phyloP scores from a whole-genome alignment of 2,797 vertebrate species.

The Karalla daura region DNA sequence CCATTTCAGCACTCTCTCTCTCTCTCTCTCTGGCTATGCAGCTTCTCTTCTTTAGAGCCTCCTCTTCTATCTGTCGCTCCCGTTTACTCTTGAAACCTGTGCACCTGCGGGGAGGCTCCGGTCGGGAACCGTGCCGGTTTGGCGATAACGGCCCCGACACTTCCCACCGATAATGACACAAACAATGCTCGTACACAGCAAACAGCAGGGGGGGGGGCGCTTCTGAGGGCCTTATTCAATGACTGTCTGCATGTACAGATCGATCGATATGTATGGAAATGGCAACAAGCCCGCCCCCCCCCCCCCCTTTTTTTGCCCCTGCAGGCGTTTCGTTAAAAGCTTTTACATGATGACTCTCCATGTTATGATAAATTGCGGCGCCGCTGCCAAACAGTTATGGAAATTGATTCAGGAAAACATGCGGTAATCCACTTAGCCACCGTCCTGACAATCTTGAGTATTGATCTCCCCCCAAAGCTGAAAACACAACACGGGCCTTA shows the following conservation, averaged over 20 bases:
- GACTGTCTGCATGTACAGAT: conserved; percentile 76
- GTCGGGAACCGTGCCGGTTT: conserved; percentile 36
- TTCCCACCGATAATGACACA: conserved; percentile 60
- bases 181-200: no score
- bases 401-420: conserved; percentile 84
- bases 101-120: conserved; percentile 56
- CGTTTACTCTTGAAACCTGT: conserved; percentile 50
- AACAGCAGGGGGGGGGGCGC: conserved; percentile 4
- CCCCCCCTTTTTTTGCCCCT: no score
- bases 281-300: conserved; percentile 63
- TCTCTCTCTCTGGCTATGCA: conserved; percentile 42
- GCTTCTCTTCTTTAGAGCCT: conserved; percentile 50
- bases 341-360: conserved; percentile 75
- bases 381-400: conserved; percentile 75
- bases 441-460: conserved; percentile 73
- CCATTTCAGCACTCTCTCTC: conserved; percentile 48
- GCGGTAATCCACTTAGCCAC: conserved; percentile 82
- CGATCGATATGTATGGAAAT: conserved; percentile 76
- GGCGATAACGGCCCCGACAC: conserved; percentile 62
- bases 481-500: conserved; percentile 45
- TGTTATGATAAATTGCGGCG: conserved; percentile 78
- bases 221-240: conserved; percentile 62
- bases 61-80: conserved; percentile 32
- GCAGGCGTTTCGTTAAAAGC: conserved; percentile 68
- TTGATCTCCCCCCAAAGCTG: conserved; percentile 78